A percentile compares a stretch with the other conserved stretches of the same genome.
These are phyloP conservation scores for Yponomeuta sedellus DNA, from an alignment of 2,888 invertebrate genomes.

Conservation along the genomic window DNA sequence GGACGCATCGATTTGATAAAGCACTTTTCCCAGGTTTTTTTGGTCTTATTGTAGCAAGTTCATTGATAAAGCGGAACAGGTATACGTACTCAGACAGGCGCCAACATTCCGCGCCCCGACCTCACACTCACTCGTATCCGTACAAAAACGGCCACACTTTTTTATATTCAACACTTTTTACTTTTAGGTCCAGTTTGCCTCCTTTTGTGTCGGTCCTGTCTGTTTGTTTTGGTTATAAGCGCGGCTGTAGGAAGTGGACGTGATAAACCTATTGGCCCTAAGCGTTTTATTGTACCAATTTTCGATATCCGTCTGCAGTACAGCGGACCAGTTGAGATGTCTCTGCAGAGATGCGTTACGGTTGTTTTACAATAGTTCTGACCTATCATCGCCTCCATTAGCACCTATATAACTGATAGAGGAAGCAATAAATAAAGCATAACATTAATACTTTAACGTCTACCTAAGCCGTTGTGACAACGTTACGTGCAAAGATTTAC, in stretches of 20 bases:
- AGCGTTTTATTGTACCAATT: slow-evolving; percentile 74
- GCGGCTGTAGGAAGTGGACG: slow-evolving; percentile 70
- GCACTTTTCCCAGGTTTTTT: slow-evolving; percentile 58
- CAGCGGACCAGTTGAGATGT: background rate
- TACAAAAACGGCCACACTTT: slow-evolving; percentile 73
- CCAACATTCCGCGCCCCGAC: slow-evolving; percentile 75
- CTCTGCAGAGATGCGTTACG: background rate
- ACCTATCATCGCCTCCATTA: slow-evolving; percentile 46
- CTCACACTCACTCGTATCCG: slow-evolving; percentile 71
- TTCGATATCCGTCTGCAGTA: slow-evolving; percentile 59
- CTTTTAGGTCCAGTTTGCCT: slow-evolving; percentile 72
- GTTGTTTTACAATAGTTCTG: slow-evolving; percentile 16
- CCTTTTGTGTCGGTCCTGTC: slow-evolving; percentile 63
- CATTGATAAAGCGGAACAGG: slow-evolving; percentile 75
- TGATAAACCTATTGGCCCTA: slow-evolving; percentile 70
- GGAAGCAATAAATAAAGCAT: slow-evolving; percentile 11
- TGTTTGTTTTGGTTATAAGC: slow-evolving; percentile 75
- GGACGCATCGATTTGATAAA: slow-evolving; percentile 70
- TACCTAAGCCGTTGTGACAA: background rate
- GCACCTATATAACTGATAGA: slow-evolving; percentile 32
- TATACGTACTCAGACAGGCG: slow-evolving; percentile 76
- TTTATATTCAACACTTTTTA: slow-evolving; percentile 53
- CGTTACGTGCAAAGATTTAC: slow-evolving; percentile 7
- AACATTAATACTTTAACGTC: slow-evolving; percentile 3
- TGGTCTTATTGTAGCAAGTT: slow-evolving; percentile 65